Conservation (phyloP, 1,140 invertebrate species). For the Gonioctena quinquepunctata region DNA sequence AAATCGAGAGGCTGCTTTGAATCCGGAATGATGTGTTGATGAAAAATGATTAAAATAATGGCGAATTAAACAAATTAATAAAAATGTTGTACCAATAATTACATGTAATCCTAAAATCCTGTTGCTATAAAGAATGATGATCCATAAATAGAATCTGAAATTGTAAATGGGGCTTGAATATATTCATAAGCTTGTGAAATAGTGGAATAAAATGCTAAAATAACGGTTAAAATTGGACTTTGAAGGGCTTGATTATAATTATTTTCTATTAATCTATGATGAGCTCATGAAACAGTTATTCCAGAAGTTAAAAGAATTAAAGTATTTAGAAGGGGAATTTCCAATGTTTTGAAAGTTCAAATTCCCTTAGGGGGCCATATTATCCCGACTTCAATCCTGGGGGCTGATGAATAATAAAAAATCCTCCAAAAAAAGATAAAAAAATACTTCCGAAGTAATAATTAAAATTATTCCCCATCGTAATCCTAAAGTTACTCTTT, state of each 20-base stretch:
- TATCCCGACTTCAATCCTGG: conserved; percentile 64
- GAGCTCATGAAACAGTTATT: conserved; percentile 62
- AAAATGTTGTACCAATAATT: conserved; percentile 68
- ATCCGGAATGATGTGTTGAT: conserved; percentile 66
- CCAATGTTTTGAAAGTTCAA: conserved; percentile 63
- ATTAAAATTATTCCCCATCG: conserved; percentile 66
- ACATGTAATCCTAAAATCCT: conserved; percentile 76
- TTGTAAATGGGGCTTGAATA: conserved; percentile 58
- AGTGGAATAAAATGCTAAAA: conserved; percentile 57
- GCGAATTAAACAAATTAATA: conserved; percentile 62
- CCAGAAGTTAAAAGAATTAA: conserved; percentile 63
- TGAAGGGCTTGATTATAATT: conserved; percentile 55
- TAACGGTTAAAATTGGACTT: conserved; percentile 59
- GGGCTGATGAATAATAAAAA: conserved; percentile 66
- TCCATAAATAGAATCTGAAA: conserved; percentile 67
- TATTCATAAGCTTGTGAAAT: conserved; percentile 59
- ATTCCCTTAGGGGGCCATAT: conserved; percentile 64
- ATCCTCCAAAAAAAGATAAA: conserved; percentile 70
- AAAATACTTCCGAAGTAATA: conserved; percentile 67
- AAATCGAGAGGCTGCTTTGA: conserved; percentile 73
- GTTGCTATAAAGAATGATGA: conserved; percentile 72
- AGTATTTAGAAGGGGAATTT: conserved; percentile 67
- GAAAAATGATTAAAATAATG: conserved; percentile 62
- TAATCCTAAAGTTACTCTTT: conserved; percentile 58
- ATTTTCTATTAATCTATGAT: conserved; percentile 62